Evolutionary conservation across 2,888 invertebrate species (phyloP), one percentile per base, ranked within the genome.

Genomic region (Amiota mariae): DNA sequence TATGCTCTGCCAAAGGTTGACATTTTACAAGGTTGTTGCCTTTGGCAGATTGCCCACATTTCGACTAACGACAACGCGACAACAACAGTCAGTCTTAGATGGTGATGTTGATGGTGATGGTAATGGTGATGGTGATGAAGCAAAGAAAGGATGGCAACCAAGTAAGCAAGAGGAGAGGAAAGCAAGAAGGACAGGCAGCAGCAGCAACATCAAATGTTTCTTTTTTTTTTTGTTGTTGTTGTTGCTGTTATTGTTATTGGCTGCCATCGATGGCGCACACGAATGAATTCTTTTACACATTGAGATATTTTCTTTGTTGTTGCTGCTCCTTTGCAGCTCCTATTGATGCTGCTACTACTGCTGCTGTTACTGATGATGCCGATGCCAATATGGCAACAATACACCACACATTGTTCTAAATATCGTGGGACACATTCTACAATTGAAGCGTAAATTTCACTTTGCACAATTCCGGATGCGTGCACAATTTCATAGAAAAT

Each of bases 371-470:
- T n/a, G 54, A 20, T 20, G 18, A 76, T 84, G 82, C 78, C 78
- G 80, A 54, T 72, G 72, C 54, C 72, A 68, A 68, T 68, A 54
- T 54, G 48, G 10, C 66, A 13, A 66, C 24, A 66, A 51, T 20
- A 18, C 18, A 51, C 82, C 81, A 84, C 81, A 84, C 79, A 83
- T 85, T 85, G 83, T 77, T 80, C 83, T 81, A 80, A 83, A 82
- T 85, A 81, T 79, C 77, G 73, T 76, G 76, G 76, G 74, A 76
- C 75, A 71, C 80, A 77, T 78, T 84, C 79, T 82, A 75, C 85
- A 85, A 85, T 80, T 80, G 85, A 85, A 85, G 85, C 85, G 85
- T 85, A 78, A 85, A 85, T 80, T 82, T 84, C 72, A 77, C 81
- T 80, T 79, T 78, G 80, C 80, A 80, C 79, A 77, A 79, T 80